Evolutionary conservation across 2,797 vertebrate species (phyloP).

Genomic region (Lacerta agilis): DNA sequence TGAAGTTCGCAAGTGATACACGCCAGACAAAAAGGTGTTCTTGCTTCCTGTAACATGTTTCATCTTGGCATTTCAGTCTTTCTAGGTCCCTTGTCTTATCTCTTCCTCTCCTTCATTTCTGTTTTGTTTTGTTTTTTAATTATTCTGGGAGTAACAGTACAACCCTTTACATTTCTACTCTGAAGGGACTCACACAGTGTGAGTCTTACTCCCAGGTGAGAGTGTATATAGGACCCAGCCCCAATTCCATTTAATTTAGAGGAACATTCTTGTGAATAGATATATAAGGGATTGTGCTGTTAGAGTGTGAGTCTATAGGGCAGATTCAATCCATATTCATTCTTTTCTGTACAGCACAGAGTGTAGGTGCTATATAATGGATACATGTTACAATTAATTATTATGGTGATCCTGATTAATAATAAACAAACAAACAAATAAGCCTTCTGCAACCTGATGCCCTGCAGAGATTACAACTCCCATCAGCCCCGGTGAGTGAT

Average conservation of each 20-base stretch:
- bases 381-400: background rate
- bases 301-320: background rate
- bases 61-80: background rate
- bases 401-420: too few relatives aligned
- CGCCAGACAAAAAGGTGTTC: background rate
- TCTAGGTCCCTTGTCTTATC: background rate
- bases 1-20: background rate
- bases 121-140: too few relatives aligned
- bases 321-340: background rate
- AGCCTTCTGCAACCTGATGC: too few relatives aligned
- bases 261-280: background rate
- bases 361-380: background rate
- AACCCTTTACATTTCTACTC: too few relatives aligned
- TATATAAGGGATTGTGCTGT: background rate
- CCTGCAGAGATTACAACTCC: background rate
- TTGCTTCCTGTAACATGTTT: background rate
- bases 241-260: background rate
- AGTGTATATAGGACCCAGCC: too few relatives aligned
- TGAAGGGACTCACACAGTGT: too few relatives aligned
- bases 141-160: too few relatives aligned
- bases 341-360: background rate
- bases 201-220: too few relatives aligned
- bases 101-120: background rate
- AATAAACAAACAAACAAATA: too few relatives aligned
- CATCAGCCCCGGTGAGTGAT: background rate